Evolutionary conservation across 2,888 invertebrate genomes (phyloP), one percentile per base, ranked within the genome.

Genomic region (Tachina grossa): DNA sequence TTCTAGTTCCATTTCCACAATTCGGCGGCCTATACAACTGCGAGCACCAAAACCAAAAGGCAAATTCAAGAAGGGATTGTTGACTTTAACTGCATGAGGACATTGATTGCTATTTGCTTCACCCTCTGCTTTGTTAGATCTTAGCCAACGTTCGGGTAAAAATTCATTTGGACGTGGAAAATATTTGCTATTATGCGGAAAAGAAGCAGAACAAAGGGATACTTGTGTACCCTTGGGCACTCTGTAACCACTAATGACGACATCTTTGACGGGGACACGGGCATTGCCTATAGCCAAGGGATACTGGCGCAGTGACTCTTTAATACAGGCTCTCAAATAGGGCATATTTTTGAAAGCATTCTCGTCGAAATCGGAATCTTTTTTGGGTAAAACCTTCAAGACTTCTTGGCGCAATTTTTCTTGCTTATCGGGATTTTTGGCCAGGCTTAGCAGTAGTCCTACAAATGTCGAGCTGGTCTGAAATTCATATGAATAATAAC

Each of bases 101-200:
- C 96, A 93, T 55, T 77, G 63, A 1, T 45, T 51, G 1, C 83
- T 95, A 93, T 89, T 49, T 4, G 39, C 16, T 0, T 53, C 59
- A 8, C 5, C 5, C 9, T 31, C 49, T 95, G 95, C 83, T 93
- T 22, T 31, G n/a, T 65, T 55, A 41, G 31, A 65, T 0, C 90
- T 88, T 16, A 94, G 78, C 97, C 97, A 97, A 49, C 97, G 93
- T 89, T 97, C 96, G 0, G 97, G 97, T 41, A 95, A 90, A 89
- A 94, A 97, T 86, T 95, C 93, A 0, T 93, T 89, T 0, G 95
- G 93, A 6, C 94, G 92, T 0, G 94, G 93, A 89, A 95, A 96
- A 88, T 75, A 53, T n/a, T 68, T 41, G 10, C 45, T 10, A 47
- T 85, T 68, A 53, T 75, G 63, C 0, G 19, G 31, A 1, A 84